A percentile compares a stretch with the other conserved stretches of the same genome.
Evolutionary conservation across 2,113 vertebrate species (phyloP).

Genomic region (Canis aureus): DNA sequence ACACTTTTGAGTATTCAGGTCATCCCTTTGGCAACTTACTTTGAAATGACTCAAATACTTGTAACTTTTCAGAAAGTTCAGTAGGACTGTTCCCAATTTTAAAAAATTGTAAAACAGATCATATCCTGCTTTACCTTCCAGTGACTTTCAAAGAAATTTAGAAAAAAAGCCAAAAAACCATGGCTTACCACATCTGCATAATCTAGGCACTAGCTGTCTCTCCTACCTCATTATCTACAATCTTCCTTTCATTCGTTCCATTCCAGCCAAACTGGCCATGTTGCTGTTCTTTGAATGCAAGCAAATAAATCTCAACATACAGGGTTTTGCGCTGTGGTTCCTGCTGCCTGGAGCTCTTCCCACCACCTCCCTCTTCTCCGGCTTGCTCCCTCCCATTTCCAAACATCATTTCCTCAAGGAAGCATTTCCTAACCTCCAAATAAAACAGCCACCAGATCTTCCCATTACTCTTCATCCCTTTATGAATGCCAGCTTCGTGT

Average conservation of each 20-base stretch:
- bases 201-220: not conserved
- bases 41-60: slow-evolving; percentile 41
- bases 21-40: not conserved
- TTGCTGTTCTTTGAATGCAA: not conserved
- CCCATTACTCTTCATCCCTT: not conserved
- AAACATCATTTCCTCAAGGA: not conserved
- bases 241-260: not conserved
- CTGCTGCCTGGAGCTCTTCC: not conserved
- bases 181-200: not conserved
- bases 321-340: not conserved
- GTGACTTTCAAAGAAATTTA: not conserved
- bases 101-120: not conserved
- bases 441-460: not conserved
- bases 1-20: not conserved
- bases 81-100: not conserved
- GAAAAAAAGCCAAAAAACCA: not conserved
- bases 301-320: not conserved
- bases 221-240: not conserved
- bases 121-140: not conserved
- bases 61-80: not conserved
- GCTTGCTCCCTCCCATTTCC: not conserved
- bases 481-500: not conserved
- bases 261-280: not conserved
- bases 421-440: not conserved
- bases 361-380: not conserved